Evolutionary conservation across 2,888 invertebrate genomes (phyloP).

Genomic region (Poecilobothrus nobilitatus): DNA sequence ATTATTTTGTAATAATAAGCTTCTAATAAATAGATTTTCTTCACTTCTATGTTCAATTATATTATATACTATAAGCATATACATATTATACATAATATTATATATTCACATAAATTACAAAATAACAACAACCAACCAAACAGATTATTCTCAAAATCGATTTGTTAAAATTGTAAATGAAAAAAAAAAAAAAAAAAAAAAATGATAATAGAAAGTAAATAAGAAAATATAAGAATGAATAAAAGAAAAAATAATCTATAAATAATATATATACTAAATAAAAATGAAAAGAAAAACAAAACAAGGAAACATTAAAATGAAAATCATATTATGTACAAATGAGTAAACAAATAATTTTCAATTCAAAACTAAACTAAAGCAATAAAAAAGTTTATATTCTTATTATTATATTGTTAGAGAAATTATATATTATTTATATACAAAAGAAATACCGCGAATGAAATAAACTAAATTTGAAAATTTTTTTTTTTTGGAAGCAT

Average conservation of each 20-base stretch:
- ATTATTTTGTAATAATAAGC: slow-evolving; percentile 4
- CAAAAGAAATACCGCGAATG: too few species aligned
- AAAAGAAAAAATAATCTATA: too few species aligned
- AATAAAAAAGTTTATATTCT: not conserved
- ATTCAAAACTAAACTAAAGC: not conserved
- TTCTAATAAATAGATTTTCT: not conserved
- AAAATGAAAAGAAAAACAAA: not conserved
- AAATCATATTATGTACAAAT: slow-evolving; percentile 3
- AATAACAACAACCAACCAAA: not conserved
- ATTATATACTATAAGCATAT: not conserved
- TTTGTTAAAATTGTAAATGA: not conserved
- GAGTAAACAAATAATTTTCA: slow-evolving; percentile 6
- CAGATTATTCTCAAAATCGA: not conserved
- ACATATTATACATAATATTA: not conserved
- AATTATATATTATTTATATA: too few species aligned
- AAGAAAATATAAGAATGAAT: too few species aligned
- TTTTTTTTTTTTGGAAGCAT: too few species aligned
- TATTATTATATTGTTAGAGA: not conserved
- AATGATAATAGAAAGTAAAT: not conserved
- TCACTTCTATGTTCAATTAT: not conserved
- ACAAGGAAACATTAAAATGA: not conserved
- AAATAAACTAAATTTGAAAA: too few species aligned
- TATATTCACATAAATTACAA: not conserved
- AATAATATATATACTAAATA: too few species aligned
- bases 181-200: not conserved